Base-by-base conservation (phyloP, 2,113 vertebrate genomes). In the Aphyosemion australe region DNA sequence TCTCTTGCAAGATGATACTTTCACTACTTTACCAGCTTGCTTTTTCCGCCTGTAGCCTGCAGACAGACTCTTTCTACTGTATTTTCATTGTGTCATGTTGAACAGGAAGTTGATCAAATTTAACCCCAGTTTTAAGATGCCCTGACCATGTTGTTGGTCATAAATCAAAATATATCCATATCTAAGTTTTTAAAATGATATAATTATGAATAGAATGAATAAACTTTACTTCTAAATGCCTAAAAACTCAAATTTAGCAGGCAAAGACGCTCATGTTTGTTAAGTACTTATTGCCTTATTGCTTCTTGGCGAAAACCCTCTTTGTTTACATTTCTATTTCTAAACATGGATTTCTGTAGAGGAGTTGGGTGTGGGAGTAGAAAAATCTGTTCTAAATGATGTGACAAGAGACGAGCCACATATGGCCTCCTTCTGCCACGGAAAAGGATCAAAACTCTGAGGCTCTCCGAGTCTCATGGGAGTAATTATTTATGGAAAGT, bases 401-500 rank as follows among this genome's bases (percentile, higher is more conserved):
- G 77, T 87, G 87, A 88, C 61, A 45, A 37, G 69, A 78, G 79
- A 79, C 26, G 9, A 79, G 73, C 64, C 79, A 84, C 90, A 87
- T 83, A 70, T 88, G 85, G 81, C 78, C 70, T 80, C 82, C 78
- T 69, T 78, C 82, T 78, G 84, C 79, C 41, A 21, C 65, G 64
- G 67, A 82, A 67, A 62, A 52, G 31, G 57, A 74, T 67, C 46
- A 63, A 65, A 67, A 72, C 76, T 70, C 61, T 50, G 37, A 9
- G 16, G 18, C 14, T 84, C 47, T 43, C 41, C 0, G n/a, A 41
- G 49, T 69, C 76, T 61, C 71, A 16, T 60, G 74, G 84, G 86
- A 84, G 67, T 67, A 21, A 72, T 83, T 81, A 83, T 88, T 82
- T 84, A 67, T 77, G 83, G 81, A 82, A 89, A 84, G 83, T 82